Base-by-base conservation (phyloP, 2,113 vertebrate species). In the Oryzias celebensis region DNA sequence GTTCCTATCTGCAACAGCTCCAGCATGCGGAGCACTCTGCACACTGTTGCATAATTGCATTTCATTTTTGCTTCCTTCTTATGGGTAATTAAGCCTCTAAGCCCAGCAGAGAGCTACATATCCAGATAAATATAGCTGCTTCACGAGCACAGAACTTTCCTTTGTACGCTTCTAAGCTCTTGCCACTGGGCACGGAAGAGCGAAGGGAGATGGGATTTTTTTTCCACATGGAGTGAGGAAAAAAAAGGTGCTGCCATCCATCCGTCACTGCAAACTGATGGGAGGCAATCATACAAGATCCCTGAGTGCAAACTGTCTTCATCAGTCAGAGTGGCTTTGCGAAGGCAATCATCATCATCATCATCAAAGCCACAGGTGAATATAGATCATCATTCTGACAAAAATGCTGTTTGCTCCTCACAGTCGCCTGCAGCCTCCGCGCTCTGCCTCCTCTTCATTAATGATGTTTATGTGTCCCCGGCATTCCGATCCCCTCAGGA, bases 401-500 rank as follows among this genome's bases (percentile, higher is more conserved):
- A 78, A 72, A 78, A 80, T 69, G 54, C 62, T 52, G 68, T 71
- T 66, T 75, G 74, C 69, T 23, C 60, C 68, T 68, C 55, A 16
- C 36, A 47, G 53, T 64, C 58, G 20, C 68, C 80, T 68, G 51
- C 72, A 20, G 70, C 60, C 73, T 62, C 71, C 78, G 18, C 72
- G 67, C 58, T 65, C 62, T 75, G 66, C 57, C 36, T 76, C 78
- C 68, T 69, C 69, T 81, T 82, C 87, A 83, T 84, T 82, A 84
- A 85, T 83, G 80, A 80, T 85, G 85, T 85, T 81, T 85, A 76
- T 86, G 82, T 81, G 83, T 80, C 78, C 63, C 67, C 71, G 75
- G 82, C 73, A 81, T 73, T 73, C 56, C 83, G 66, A 57, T 80
- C 62, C 85, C 75, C 82, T 74, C 79, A 73, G 81, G 75, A 87